Base-by-base conservation (phyloP, 2,888 invertebrate species). In the Leptopilina myrica region DNA sequence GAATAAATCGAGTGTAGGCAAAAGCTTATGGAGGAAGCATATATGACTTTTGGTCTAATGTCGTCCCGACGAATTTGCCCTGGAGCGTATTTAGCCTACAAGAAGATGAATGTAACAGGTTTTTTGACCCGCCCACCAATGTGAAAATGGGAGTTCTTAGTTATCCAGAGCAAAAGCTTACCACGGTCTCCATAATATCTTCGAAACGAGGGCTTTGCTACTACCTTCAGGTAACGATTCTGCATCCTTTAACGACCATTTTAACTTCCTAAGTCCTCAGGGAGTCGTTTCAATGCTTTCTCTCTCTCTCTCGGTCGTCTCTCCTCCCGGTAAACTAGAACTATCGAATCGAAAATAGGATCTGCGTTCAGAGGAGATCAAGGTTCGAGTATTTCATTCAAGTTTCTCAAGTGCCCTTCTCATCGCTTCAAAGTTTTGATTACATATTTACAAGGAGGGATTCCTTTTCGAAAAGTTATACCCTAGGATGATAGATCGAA, bases 11-110 rank as follows among this genome's bases (percentile, higher is more conserved):
- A 33, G 33, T 33, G 33, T 33, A 33, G 33, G 33, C 83, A 79
- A 82, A 80, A 86, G 88, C 84, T 86, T 91, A 91, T 91, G 90
- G 91, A 91, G 33, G 33, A 91, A 91, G 90, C 91, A 91, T 91
- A 88, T 33, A 33, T 33, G 90, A 87, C 90, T 90, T 90, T 90
- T 85, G 84, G 86, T 87, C 85, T 87, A 87, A 89, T 87, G 85
- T 84, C 80, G 85, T 33, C 78, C 84, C 83, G 81, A 84, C 82
- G 86, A 85, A 87, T 87, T 87, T 86, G 82, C 86, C 83, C 81
- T 84, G 77, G 85, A 85, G 86, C 86, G 86, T 88, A 87, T 88
- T 88, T 88, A 88, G 84, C 79, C 80, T 80, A 83, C 82, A 79
- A 33, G 82, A 86, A 87, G 87, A 87, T 88, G 86, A 88, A 90